Conservation (phyloP, 1,140 invertebrate species). For the Acyrthosiphon pisum region DNA sequence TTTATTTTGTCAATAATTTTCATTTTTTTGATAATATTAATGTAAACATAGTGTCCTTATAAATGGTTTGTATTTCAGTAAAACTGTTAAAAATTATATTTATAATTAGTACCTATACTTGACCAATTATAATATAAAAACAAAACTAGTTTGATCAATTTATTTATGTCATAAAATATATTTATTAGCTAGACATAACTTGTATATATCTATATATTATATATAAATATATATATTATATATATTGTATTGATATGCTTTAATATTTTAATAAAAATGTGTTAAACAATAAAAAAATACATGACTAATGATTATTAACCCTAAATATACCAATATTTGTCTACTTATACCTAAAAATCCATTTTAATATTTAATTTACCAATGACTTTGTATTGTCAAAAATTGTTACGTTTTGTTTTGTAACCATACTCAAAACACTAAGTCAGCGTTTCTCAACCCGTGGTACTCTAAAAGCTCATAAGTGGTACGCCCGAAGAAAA, state of each 20-base stretch:
- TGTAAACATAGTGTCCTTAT: neutral
- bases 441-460: neutral
- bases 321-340: neutral
- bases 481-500: too few species aligned
- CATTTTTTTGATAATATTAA: neutral
- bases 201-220: neutral
- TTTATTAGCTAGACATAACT: neutral
- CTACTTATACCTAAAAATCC: neutral
- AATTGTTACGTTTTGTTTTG: neutral
- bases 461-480: too few species aligned
- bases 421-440: neutral
- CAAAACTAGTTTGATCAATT: neutral
- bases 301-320: slow-evolving; percentile 7
- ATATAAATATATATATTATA: slow-evolving; percentile 16
- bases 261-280: slow-evolving; percentile 40
- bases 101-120: neutral
- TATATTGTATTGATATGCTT: slow-evolving; percentile 7
- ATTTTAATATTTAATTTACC: slow-evolving; percentile 15
- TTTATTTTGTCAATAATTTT: neutral
- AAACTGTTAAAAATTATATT: neutral
- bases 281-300: neutral
- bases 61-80: slow-evolving; percentile 15
- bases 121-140: neutral
- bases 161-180: slow-evolving; percentile 1
- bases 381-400: neutral